These are phyloP conservation scores for Coecobrya sp. DNA, from an alignment of 2,888 invertebrate genomes.

Conservation along the genomic window DNA sequence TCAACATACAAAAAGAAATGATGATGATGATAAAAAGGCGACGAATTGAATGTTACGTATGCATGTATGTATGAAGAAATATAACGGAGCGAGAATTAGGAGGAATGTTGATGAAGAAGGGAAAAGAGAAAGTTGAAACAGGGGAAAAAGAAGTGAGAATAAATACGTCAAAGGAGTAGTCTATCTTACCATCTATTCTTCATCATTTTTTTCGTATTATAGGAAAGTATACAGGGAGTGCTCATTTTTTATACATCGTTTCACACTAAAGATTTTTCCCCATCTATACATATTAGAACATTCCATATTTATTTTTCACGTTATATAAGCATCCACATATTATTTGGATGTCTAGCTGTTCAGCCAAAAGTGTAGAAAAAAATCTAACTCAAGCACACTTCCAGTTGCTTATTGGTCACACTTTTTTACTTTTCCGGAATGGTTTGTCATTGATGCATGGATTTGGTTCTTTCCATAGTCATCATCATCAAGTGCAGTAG, in stretches of 20 bases:
- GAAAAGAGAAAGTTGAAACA: conserved; percentile 29
- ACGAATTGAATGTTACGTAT: conserved; percentile 40
- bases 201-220: conserved; percentile 31
- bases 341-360: neutral
- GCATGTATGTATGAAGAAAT: neutral
- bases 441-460: conserved; percentile 78
- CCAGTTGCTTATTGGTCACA: conserved; percentile 52
- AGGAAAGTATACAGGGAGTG: neutral
- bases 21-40: conserved; percentile 47
- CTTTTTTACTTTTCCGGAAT: conserved; percentile 66
- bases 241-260: conserved; percentile 14
- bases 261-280: neutral
- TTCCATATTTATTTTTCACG: neutral
- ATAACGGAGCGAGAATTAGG: neutral
- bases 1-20: conserved; percentile 1
- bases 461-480: conserved; percentile 70
- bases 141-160: conserved; percentile 20
- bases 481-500: conserved; percentile 3
- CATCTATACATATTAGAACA: neutral
- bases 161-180: conserved; percentile 50
- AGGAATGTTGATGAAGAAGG: neutral
- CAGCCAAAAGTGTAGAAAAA: conserved; percentile 17
- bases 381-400: conserved; percentile 15
- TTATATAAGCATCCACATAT: neutral
- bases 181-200: conserved; percentile 61